phyloP scores from a whole-genome alignment of 2,888 invertebrate genomes.

The Rutpela maculata region DNA sequence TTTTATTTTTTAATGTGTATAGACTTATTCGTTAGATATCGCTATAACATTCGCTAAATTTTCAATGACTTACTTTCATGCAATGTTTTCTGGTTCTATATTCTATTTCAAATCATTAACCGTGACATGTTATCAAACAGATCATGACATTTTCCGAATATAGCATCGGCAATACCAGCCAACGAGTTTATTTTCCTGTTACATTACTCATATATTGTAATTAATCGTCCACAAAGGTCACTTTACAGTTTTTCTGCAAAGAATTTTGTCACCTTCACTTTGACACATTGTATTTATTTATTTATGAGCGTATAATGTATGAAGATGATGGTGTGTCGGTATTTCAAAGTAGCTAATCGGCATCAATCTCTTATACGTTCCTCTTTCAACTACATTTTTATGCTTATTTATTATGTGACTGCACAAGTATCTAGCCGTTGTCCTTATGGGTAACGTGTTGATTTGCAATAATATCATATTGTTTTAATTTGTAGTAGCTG shows the following conservation, averaged over 20 bases:
- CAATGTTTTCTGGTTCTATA: neutral
- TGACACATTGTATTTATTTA: constrained; percentile 5
- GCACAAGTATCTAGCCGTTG: neutral
- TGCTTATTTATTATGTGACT: neutral
- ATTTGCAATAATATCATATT: neutral
- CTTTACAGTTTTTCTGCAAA: neutral
- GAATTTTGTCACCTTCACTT: constrained; percentile 22
- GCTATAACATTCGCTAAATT: no score
- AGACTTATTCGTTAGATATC: no score
- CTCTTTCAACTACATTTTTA: neutral
- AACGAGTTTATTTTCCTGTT: constrained; percentile 21
- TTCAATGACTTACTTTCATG: no score
- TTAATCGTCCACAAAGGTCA: constrained; percentile 7
- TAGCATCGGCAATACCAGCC: constrained; percentile 37
- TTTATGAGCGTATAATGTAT: constrained; percentile 24
- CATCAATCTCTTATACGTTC: neutral
- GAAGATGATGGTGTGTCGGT: neutral
- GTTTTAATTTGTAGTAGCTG: neutral
- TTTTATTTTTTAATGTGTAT: no score
- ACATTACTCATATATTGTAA: constrained; percentile 19
- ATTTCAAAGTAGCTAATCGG: constrained; percentile 1
- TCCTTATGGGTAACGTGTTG: neutral
- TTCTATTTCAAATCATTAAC: constrained; percentile 21
- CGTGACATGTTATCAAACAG: constrained; percentile 22
- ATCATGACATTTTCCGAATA: constrained; percentile 46